Evolutionary conservation across 2,888 invertebrate species (phyloP), one percentile per base, ranked within the genome.

Genomic region (Cenopis cana): DNA sequence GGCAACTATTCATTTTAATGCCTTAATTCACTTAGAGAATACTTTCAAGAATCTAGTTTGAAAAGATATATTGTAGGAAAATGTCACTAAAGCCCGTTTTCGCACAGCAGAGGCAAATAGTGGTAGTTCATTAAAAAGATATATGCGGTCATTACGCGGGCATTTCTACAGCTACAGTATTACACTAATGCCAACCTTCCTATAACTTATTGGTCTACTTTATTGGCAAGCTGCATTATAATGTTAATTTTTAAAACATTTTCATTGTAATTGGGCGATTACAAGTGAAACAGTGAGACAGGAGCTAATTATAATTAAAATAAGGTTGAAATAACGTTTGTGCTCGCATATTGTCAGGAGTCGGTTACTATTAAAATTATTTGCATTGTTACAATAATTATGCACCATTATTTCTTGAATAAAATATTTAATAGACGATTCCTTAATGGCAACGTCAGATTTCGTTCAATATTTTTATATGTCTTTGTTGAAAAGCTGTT

Each of bases 101-200:
- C 84, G 83, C 85, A 85, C 87, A 85, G 82, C 82, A 82, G 84
- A 83, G 81, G 81, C 84, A 83, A 81, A 83, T 84, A 88, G 83
- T 71, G 56, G 66, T 85, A 83, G 90, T 90, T 91, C 89, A 91
- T 91, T 92, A 89, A 89, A 89, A 87, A 90, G 90, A 91, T 89
- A 87, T 89, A 91, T 90, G 82, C 82, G 87, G 88, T 88, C 88
- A 91, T 92, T 89, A 90, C 77, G 82, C 76, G 78, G 86, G 88
- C 87, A 86, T 88, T 87, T 79, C 79, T 75, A 83, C 81, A 77
- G 80, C 66, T 67, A 67, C 71, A 79, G 80, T 82, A 85, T 85
- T 85, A 85, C 79, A 77, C 80, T 88, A 87, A 86, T 85, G 82
- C 79, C 77, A 80, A 79, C 79, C 77, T 77, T 78, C 74, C 78